Base-by-base conservation (phyloP, 2,888 invertebrate species). In the Amaurobius ferox region DNA sequence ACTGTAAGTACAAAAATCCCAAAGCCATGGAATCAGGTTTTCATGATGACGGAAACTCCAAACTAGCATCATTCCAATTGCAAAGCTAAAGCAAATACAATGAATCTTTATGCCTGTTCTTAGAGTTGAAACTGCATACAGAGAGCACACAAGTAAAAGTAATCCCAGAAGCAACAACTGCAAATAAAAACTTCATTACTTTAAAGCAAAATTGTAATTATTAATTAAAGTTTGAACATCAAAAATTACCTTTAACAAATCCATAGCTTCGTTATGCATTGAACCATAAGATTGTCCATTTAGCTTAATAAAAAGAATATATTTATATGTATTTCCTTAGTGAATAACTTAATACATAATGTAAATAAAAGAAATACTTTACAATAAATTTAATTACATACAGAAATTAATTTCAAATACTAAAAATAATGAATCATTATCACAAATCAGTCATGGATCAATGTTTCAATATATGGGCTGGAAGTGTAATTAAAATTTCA, bases 121-220 rank as follows among this genome's bases (percentile, higher is more conserved):
- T 23, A 79, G 55, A 28, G 7, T 0, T 23, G 78, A 68, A 55
- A 68, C 19, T 5, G 28, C 28, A 62, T 73, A 35, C 7, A 79
- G 32, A n/a, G 39, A 29, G 29, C 67, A 67, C 9, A 86, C 29
- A n/a, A 86, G 44, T 7, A 68, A 73, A 35, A 86, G 7, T 28
- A 39, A 61, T 13, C 85, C 85, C 30, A 79, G 73, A 78, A 79
- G 48, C 29, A 86, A 44, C 26, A 86, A 29, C 85, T 86, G 11
- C 40, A 66, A 64, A 44, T 16, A 44, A 44, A 62, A 9, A 9
- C 44, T 44, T 44, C 16, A 35, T 7, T 16, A 7, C 16, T 44
- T 2, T 16, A 44, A 55, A 55, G 6, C 23, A 55, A 55, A 55
- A 35, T 9, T 23, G 11, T 3, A n/a, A 23, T 5, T 16, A 55